Evolutionary conservation across 2,888 invertebrate species (phyloP), one percentile per base, ranked within the genome.

Genomic region (Cloeon dipterum): DNA sequence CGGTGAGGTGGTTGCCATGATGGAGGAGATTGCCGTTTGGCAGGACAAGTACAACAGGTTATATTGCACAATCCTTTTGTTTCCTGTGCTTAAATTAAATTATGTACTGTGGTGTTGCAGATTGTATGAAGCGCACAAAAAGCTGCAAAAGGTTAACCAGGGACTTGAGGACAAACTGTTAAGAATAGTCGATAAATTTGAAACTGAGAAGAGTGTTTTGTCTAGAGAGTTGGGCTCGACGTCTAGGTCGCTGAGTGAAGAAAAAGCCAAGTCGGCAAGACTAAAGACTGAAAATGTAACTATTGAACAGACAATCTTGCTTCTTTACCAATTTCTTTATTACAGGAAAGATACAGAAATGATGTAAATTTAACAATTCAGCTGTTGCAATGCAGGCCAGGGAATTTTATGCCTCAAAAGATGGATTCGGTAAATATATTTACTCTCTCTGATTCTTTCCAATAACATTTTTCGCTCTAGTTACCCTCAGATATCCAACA

Each of bases 321-420:
- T 16, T 20, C 19, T 19, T 3, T 26, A 8, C 3, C 13, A 39
- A 26, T 13, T 20, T 11, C 42, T 39, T 20, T 42, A 44, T 70
- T 71, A 32, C 63, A 91, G 91, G 89, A 89, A 53, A 72, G 85
- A 49, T 91, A 88, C 58, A 78, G 86, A 55, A 82, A 78, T 51
- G 93, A 93, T 55, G 88, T 91, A 54, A 83, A 79, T 57, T 61
- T 88, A 51, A 91, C 91, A 42, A 88, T 91, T 46, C 88, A 91
- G 57, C 64, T 93, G 49, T 63, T 93, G 37, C 91, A 93, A 54
- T 91, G 91, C 57, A 91, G 89, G 53, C 91, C 91, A 45, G 81
- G 83, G 45, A 83, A 83, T 59, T 93, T 89, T 63, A 78, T 91
- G 42, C 74, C 86, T 32, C 91, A 89, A 52, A 83, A 79, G 59